These are phyloP conservation scores for Brachionus rubens DNA, from an alignment of 1,140 invertebrate genomes.

Conservation along the genomic window DNA sequence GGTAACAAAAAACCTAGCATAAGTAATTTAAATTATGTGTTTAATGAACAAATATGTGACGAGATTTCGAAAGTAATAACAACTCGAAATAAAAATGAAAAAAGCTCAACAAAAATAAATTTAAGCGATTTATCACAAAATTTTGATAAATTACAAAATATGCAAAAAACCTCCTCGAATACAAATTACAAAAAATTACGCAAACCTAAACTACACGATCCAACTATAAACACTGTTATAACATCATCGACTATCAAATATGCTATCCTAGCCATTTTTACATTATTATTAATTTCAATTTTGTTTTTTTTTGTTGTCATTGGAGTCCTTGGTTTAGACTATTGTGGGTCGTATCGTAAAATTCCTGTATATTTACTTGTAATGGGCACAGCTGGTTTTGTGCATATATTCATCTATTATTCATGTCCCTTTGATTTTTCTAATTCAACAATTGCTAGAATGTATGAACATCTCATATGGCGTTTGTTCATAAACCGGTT, in stretches of 20 bases:
- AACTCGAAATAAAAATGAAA: not conserved
- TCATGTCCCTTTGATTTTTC: constrained; percentile 35
- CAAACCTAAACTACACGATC: constrained; percentile 10
- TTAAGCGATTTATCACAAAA: too few relatives aligned
- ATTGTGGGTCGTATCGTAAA: not conserved
- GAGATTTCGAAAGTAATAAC: not conserved
- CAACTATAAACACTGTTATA: constrained; percentile 10
- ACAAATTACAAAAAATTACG: not conserved
- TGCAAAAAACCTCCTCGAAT: constrained; percentile 21
- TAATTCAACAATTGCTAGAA: not conserved
- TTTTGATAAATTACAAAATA: too few relatives aligned
- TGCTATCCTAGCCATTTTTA: not conserved
- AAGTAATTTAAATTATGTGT: constrained; percentile 22
- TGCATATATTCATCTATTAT: constrained; percentile 1
- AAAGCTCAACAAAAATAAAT: not conserved
- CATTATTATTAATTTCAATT: not conserved
- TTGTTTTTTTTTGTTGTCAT: constrained; percentile 8
- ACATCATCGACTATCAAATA: constrained; percentile 16
- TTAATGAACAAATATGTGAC: constrained; percentile 40
- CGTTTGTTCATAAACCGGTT: constrained; percentile 20
- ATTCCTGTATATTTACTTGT: not conserved
- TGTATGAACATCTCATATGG: constrained; percentile 39
- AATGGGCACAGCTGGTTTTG: not conserved
- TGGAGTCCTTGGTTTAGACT: not conserved
- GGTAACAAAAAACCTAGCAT: not conserved